Evolutionary conservation across 2,113 vertebrate genomes (phyloP).

Genomic region (Heliornis fulica): DNA sequence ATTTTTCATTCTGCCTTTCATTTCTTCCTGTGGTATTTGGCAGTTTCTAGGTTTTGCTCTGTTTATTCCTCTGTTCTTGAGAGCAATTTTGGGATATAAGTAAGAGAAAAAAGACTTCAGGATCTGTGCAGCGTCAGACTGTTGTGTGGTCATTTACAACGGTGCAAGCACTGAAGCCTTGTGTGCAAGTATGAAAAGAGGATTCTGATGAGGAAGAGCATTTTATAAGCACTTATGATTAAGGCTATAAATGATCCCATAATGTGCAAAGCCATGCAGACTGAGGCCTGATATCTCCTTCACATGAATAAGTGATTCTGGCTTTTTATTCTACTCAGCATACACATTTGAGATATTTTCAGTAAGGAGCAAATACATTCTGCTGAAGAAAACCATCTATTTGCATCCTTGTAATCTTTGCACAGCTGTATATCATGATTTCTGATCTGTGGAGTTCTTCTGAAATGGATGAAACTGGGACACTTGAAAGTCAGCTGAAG

Average conservation of each 20-base stretch:
- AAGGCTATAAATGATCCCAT: conserved; percentile 24
- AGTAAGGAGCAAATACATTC: conserved; percentile 29
- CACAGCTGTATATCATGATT: conserved; percentile 27
- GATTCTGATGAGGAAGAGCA: background rate
- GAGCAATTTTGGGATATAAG: background rate
- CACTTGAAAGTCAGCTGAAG: conserved; percentile 33
- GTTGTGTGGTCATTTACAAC: background rate
- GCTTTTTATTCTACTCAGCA: conserved; percentile 47
- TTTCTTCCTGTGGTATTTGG: background rate
- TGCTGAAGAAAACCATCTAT: conserved; percentile 24
- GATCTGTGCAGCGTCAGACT: background rate
- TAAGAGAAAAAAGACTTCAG: background rate
- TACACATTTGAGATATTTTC: conserved; percentile 52
- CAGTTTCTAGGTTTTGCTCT: background rate
- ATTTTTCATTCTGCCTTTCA: background rate
- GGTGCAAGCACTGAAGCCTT: background rate
- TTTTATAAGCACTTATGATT: conserved; percentile 8
- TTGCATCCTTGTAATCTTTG: conserved; percentile 27
- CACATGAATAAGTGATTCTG: conserved; percentile 25
- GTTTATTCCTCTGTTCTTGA: background rate
- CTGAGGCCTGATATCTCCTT: conserved; percentile 4
- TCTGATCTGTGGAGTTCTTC: conserved; percentile 11
- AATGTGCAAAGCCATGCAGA: conserved; percentile 15
- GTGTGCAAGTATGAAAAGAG: background rate
- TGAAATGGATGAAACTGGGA: conserved; percentile 29